Evolutionary conservation across 1,140 invertebrate genomes (phyloP), one percentile per base, ranked within the genome.

Genomic region (Hyles euphorbiae): DNA sequence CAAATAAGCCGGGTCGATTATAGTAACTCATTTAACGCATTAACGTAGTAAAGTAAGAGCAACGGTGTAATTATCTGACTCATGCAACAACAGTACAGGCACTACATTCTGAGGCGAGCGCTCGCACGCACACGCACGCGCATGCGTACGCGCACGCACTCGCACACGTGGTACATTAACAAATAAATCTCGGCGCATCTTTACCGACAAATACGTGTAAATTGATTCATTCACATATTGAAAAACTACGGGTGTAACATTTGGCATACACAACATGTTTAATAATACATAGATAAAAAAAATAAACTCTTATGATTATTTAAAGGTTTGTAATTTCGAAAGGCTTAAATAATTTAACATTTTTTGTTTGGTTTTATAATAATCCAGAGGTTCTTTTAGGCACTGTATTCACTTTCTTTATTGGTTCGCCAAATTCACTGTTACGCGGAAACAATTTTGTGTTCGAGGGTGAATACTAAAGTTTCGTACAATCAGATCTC

Each of bases 331-430:
- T 76, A 76, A 79, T 77, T 79, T 68, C 67, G 70, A 81, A 76
- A 72, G 62, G 69, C 64, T 79, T 76, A 68, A 64, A 70, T 60
- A 63, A 68, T 75, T 69, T 68, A 67, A 73, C 69, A 74, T 74
- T 58, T 73, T 54, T 74, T 68, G 68, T 62, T 59, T 58, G 58
- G 64, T 71, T 68, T 74, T 61, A 8, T 72, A 63, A 58, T 53
- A 45, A 11, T 60, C 53, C 53, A 78, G 83, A 87, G 83, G 83
- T 87, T 87, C 80, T 83, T 87, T 87, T 87, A 84, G 76, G 83
- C 83, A 87, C 72, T 76, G 72, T 63, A 71, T 70, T 45, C 12
- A 55, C 43, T 54, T 63, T 58, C 52, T 34, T 65, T 50, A 60
- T 56, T 67, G 72, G 63, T 76, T 75, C 67, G 61, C 64, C 70